Evolutionary conservation across 1,140 invertebrate species (phyloP).

Genomic region (Adelges cooleyi): DNA sequence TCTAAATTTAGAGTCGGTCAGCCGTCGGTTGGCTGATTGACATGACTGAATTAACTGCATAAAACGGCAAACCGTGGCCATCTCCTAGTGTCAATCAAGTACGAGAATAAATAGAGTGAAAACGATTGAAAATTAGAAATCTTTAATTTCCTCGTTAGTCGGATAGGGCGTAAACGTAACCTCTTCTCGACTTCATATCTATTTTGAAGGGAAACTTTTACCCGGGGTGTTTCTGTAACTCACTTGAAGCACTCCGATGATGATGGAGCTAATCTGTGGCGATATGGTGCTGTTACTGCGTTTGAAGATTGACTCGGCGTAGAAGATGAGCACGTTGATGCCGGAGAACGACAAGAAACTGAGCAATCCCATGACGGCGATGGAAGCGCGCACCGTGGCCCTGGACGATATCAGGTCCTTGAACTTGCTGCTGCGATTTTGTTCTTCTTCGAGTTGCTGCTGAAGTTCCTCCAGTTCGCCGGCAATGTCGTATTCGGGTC

Average conservation of each 20-base stretch:
- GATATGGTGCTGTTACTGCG: constrained; percentile 46
- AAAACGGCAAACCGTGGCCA: too few relatives aligned
- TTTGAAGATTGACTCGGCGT: constrained; percentile 53
- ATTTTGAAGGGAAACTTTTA: too few relatives aligned
- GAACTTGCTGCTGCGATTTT: constrained; percentile 47
- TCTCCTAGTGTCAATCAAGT: too few relatives aligned
- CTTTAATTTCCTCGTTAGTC: too few relatives aligned
- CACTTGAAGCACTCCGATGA: constrained; percentile 48
- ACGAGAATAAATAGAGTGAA: too few relatives aligned
- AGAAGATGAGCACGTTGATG: constrained; percentile 57
- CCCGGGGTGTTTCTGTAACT: too few relatives aligned
- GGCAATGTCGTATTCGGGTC: constrained; percentile 50
- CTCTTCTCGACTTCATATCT: too few relatives aligned
- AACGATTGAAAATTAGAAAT: too few relatives aligned
- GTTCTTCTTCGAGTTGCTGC: constrained; percentile 46
- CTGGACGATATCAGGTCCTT: constrained; percentile 44
- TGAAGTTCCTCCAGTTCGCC: constrained; percentile 59
- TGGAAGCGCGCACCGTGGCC: constrained; percentile 51
- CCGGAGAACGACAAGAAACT: constrained; percentile 38
- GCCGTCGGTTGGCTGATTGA: too few relatives aligned
- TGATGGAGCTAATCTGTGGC: constrained; percentile 48
- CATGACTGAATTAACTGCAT: too few relatives aligned
- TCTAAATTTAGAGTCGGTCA: too few relatives aligned
- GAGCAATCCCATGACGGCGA: constrained; percentile 55
- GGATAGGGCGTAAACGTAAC: too few relatives aligned